phyloP scores from a whole-genome alignment of 1,140 invertebrate species.

The Meloidogyne hapla region DNA sequence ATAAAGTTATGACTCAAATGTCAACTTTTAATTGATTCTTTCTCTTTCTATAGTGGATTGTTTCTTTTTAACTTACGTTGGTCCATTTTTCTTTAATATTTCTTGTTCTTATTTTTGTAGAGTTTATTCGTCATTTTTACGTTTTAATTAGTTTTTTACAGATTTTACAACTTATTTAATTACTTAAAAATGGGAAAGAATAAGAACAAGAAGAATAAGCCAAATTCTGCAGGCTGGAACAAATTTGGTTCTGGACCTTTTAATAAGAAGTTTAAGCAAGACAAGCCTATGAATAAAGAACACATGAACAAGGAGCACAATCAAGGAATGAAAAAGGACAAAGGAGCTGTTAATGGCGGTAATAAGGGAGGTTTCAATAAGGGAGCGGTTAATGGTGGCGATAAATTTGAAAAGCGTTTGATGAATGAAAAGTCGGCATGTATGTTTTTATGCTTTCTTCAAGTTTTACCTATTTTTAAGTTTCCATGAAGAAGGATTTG shows the following conservation, averaged over 20 bases:
- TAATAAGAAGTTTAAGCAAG: not conserved
- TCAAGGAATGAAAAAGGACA: not conserved
- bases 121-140: no score
- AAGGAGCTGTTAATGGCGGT: not conserved
- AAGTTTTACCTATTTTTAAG: constrained; percentile 8
- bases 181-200: not conserved
- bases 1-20: no score
- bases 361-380: not conserved
- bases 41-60: no score
- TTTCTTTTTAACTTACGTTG: no score
- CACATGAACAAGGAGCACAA: no score
- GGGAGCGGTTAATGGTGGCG: not conserved
- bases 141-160: no score
- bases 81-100: no score
- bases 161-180: not conserved
- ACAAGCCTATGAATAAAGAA: not conserved
- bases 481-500: not conserved
- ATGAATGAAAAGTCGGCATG: not conserved
- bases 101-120: no score
- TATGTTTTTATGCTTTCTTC: not conserved
- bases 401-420: not conserved
- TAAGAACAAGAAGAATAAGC: not conserved
- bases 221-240: not conserved
- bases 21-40: no score
- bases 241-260: not conserved